These are phyloP conservation scores for Lepidonotus clava DNA, from an alignment of 2,888 invertebrate species.

Conservation along the genomic window DNA sequence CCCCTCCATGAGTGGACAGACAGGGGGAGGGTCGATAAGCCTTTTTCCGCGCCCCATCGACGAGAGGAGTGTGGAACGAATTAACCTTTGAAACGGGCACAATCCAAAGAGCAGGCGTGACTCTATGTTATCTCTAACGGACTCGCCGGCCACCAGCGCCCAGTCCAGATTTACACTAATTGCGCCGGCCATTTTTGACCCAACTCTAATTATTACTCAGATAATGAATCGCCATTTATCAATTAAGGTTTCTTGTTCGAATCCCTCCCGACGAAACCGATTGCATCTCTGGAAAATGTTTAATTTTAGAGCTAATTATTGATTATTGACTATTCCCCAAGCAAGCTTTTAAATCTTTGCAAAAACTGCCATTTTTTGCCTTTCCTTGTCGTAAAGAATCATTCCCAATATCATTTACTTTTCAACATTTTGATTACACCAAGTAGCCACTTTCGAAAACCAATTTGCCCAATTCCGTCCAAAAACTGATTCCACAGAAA, in stretches of 20 bases:
- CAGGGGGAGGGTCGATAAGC: too few relatives aligned
- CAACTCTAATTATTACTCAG: background rate
- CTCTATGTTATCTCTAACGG: too few relatives aligned
- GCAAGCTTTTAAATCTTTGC: background rate
- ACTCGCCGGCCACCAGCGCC: background rate
- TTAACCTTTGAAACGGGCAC: too few relatives aligned
- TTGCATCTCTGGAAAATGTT: background rate
- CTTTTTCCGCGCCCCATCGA: too few relatives aligned
- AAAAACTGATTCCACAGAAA: too few relatives aligned
- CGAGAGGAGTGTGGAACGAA: too few relatives aligned
- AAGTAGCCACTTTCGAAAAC: background rate
- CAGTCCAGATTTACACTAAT: background rate
- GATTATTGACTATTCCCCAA: background rate
- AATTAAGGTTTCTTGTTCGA: background rate
- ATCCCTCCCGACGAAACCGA: background rate
- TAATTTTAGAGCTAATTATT: constrained; percentile 24
- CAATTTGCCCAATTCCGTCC: too few relatives aligned
- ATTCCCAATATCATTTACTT: background rate
- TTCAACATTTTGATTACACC: background rate
- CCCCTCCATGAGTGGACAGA: too few relatives aligned
- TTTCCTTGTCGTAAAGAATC: background rate
- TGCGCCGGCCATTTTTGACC: background rate
- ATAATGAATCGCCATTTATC: constrained; percentile 4
- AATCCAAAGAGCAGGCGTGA: too few relatives aligned
- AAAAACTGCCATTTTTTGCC: background rate